phyloP scores from a whole-genome alignment of 1,140 invertebrate genomes.

The Bombus vancouverensis region DNA sequence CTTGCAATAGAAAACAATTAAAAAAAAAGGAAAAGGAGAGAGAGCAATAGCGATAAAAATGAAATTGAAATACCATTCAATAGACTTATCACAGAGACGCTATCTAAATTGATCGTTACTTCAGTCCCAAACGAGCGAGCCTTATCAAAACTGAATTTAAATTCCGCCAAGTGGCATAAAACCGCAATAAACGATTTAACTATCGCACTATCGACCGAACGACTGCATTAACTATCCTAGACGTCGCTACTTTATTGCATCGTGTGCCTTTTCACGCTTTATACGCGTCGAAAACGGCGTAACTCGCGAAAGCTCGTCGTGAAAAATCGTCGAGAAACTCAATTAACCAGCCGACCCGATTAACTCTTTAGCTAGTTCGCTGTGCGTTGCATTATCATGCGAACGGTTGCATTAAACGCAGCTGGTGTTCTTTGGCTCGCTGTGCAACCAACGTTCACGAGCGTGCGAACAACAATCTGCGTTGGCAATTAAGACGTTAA shows the following conservation, averaged over 20 bases:
- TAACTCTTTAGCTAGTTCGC: not conserved
- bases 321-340: not conserved
- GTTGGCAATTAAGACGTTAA: constrained; percentile 44
- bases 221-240: not conserved
- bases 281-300: not conserved
- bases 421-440: constrained; percentile 1
- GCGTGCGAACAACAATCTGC: constrained; percentile 1
- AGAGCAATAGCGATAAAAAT: not conserved
- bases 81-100: not conserved
- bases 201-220: not conserved
- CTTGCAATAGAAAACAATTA: not conserved
- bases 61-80: not conserved
- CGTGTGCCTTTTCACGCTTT: not conserved
- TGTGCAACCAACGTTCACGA: not conserved
- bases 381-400: not conserved
- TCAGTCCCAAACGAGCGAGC: not conserved
- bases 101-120: not conserved
- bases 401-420: constrained; percentile 11
- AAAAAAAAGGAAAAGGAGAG: not conserved
- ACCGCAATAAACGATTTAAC: constrained; percentile 11
- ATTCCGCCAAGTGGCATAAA: not conserved
- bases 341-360: constrained; percentile 1
- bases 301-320: not conserved
- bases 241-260: not conserved
- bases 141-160: not conserved